These are phyloP conservation scores for Mustelus asterias DNA, from an alignment of 2,113 vertebrate genomes.

Conservation along the genomic window DNA sequence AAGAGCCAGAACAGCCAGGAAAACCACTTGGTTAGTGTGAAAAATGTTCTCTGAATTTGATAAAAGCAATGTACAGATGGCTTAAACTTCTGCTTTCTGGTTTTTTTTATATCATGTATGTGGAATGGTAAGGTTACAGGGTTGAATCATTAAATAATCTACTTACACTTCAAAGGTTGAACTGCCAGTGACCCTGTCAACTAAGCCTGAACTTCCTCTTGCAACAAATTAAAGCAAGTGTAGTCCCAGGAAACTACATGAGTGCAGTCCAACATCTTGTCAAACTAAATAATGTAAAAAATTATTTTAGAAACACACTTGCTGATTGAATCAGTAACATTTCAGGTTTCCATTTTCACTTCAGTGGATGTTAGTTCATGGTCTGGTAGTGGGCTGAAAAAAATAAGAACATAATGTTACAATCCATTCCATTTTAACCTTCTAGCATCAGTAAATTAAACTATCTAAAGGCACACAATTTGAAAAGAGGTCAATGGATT, in stretches of 20 bases:
- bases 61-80: conserved; percentile 10
- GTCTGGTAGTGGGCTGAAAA: not conserved
- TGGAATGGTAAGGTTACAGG: not conserved
- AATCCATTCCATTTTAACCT: not conserved
- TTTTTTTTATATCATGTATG: not conserved
- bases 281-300: not conserved
- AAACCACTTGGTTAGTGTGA: not conserved
- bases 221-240: not conserved
- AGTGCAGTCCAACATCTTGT: not conserved
- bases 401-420: not conserved
- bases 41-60: not conserved
- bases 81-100: not conserved
- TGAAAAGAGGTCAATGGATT: not conserved
- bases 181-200: not conserved
- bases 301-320: not conserved
- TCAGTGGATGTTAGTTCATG: too few species aligned
- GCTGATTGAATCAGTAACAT: not conserved
- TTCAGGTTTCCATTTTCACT: not conserved
- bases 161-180: not conserved
- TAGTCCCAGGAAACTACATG: too few species aligned
- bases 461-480: not conserved
- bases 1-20: not conserved
- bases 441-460: not conserved
- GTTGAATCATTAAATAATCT: not conserved
- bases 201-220: not conserved